Conservation (phyloP, 2,888 invertebrate species). For the Calliphora vomitoria region DNA sequence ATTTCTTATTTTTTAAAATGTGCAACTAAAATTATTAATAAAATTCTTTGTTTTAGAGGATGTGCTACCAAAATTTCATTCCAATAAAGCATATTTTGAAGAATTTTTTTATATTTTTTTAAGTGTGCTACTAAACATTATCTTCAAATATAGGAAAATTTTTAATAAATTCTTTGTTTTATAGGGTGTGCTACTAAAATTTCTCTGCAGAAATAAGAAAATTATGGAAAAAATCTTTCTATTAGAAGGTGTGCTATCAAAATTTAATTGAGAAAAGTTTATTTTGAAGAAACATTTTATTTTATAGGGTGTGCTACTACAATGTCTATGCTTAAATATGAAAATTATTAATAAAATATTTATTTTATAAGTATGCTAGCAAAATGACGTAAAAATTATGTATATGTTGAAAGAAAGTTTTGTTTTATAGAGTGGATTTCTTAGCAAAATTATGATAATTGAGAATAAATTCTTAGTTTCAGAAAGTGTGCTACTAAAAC, state of each 20-base stretch:
- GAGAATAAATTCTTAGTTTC: not conserved
- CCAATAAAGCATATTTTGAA: not conserved
- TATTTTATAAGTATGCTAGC: not conserved
- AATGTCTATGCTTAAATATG: not conserved
- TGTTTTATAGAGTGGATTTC: not conserved
- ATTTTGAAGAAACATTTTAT: not conserved
- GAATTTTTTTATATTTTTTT: not conserved
- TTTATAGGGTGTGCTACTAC: not conserved
- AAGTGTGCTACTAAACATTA: too few species aligned
- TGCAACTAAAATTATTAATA: too few species aligned
- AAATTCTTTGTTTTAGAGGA: too few species aligned
- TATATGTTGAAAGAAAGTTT: not conserved
- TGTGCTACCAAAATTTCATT: not conserved
- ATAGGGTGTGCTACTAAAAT: not conserved
- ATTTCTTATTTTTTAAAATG: not conserved
- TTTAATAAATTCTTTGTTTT: too few species aligned
- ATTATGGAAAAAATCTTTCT: not conserved
- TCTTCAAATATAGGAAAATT: too few species aligned
- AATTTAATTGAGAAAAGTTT: too few species aligned
- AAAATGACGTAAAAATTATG: not conserved
- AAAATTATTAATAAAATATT: not conserved
- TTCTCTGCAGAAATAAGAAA: not conserved
- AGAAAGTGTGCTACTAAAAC: not conserved
- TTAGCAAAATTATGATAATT: not conserved
- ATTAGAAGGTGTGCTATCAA: too few species aligned